These are phyloP conservation scores for Aurelia aurita complex sp. Pacific DNA, from an alignment of 30 jellyfish, hydroid and myxozoan species.

Conservation along the genomic window DNA sequence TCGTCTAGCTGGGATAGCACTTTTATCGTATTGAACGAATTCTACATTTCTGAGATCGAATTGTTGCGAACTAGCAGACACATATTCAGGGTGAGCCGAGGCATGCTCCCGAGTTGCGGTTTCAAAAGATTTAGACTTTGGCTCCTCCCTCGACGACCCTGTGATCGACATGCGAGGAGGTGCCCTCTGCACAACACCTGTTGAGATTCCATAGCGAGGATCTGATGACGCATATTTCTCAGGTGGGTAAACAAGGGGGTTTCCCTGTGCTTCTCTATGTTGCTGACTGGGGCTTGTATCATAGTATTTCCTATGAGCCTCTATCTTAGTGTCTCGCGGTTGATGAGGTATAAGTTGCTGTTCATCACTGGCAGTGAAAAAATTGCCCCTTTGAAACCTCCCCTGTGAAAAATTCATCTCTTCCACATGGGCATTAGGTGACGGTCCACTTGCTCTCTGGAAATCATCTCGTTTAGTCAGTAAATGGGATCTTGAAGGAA, in stretches of 20 bases:
- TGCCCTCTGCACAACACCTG: constrained; percentile 55
- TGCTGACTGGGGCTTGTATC: background rate
- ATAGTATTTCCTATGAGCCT: background rate
- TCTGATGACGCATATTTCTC: background rate
- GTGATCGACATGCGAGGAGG: constrained; percentile 72
- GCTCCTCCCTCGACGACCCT: constrained; percentile 1
- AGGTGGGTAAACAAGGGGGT: background rate
- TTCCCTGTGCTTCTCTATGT: background rate
- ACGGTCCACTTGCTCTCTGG: background rate
- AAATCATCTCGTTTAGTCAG: background rate
- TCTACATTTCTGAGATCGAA: background rate
- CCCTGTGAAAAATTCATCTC: background rate
- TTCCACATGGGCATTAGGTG: background rate
- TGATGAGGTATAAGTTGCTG: background rate
- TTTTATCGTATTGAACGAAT: background rate
- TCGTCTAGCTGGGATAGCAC: constrained; percentile 5
- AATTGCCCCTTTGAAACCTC: background rate
- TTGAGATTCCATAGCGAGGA: constrained; percentile 58
- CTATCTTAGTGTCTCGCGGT: background rate
- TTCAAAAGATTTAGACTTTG: background rate
- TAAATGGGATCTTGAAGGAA: background rate
- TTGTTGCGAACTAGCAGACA: background rate
- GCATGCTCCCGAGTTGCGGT: background rate
- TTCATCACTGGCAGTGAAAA: background rate
- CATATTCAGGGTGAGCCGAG: background rate